Percentiles rank a stretch among this genome's conserved stretches.
Conservation (phyloP, 2,888 invertebrate genomes). For the Atrina japonica region DNA sequence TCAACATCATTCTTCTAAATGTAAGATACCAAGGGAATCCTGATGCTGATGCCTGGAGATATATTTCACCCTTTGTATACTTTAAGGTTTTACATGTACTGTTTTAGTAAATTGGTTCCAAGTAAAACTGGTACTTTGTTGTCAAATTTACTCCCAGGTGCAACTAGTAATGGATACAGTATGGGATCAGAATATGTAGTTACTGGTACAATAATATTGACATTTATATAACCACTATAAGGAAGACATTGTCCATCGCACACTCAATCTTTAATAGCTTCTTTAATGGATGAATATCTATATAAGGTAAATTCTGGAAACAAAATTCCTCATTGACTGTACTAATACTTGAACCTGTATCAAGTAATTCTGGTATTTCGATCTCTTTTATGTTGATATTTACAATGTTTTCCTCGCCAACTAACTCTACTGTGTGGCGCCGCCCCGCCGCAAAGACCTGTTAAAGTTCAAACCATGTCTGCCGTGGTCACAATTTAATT, state of each 20-base stretch:
- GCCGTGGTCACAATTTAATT: too few species aligned
- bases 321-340: slow-evolving; percentile 12
- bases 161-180: slow-evolving; percentile 17
- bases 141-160: slow-evolving; percentile 7
- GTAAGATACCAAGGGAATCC: slow-evolving; percentile 31
- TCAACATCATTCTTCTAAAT: slow-evolving; percentile 13
- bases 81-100: background rate
- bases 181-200: too few species aligned
- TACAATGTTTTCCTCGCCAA: background rate
- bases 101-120: slow-evolving; percentile 17
- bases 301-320: slow-evolving; percentile 1
- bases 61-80: slow-evolving; percentile 14
- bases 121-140: slow-evolving; percentile 14
- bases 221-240: slow-evolving; percentile 21
- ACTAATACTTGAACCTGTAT: slow-evolving; percentile 27
- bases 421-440: background rate
- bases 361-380: slow-evolving; percentile 6
- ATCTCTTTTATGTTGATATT: slow-evolving; percentile 14
- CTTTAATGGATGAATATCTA: background rate
- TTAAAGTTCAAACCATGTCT: too few species aligned
- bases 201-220: background rate
- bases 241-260: slow-evolving; percentile 31
- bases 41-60: slow-evolving; percentile 10
- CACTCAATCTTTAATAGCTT: slow-evolving; percentile 27
- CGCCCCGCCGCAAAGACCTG: background rate